phyloP scores from a whole-genome alignment of 2,888 invertebrate genomes.

The Cryptus viduatorius region DNA sequence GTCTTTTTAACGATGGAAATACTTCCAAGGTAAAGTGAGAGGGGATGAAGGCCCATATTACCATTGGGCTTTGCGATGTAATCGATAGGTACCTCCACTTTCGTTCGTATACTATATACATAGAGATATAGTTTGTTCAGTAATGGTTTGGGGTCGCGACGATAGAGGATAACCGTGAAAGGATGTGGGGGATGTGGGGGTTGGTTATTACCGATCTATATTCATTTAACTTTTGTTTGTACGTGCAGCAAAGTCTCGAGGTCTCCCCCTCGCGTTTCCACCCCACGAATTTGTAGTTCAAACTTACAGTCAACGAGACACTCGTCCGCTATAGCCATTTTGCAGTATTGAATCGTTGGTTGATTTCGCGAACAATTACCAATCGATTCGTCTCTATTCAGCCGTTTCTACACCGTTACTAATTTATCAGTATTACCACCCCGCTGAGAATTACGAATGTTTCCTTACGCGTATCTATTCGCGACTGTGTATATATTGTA shows the following conservation, averaged over 20 bases:
- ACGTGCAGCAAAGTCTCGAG: neutral
- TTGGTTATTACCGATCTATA: conserved; percentile 1
- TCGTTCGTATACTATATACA: neutral
- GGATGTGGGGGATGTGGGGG: neutral
- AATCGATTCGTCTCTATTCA: conserved; percentile 30
- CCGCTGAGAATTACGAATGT: neutral
- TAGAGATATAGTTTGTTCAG: conserved; percentile 2
- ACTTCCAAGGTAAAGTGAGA: neutral
- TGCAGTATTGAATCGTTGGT: neutral
- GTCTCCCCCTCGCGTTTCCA: neutral
- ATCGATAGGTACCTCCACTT: conserved; percentile 37
- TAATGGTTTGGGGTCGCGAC: conserved; percentile 1
- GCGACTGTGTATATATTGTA: conserved; percentile 3
- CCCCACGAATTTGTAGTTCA: neutral
- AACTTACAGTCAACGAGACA: neutral
- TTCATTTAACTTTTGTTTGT: neutral
- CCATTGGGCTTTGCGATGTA: conserved; percentile 22
- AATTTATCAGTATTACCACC: neutral
- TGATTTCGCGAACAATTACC: conserved; percentile 26
- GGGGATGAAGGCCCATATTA: neutral
- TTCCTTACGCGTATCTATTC: conserved; percentile 14
- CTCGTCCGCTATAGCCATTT: neutral
- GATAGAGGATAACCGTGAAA: neutral
- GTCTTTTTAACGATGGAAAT: conserved; percentile 46
- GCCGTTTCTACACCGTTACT: conserved; percentile 15